These are phyloP conservation scores for Mobula hypostoma DNA, from an alignment of 2,113 vertebrate species.

Conservation along the genomic window DNA sequence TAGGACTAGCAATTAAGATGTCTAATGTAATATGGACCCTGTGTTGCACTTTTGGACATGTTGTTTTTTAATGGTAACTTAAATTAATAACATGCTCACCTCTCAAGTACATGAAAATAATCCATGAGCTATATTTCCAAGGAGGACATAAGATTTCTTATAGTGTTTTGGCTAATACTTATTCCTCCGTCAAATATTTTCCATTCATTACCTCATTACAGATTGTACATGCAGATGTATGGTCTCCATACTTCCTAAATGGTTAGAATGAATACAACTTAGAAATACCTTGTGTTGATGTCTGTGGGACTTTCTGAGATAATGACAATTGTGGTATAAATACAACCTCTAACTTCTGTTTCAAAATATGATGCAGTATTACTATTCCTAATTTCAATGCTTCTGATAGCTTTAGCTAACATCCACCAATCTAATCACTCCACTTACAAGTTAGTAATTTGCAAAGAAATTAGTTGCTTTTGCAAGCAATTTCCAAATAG, in stretches of 20 bases:
- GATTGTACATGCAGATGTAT: neutral
- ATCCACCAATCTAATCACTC: neutral
- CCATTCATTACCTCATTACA: neutral
- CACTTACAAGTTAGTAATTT: neutral
- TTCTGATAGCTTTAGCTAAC: neutral
- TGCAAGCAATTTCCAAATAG: neutral
- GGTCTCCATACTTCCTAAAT: neutral
- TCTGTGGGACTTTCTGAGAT: neutral
- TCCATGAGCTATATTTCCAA: neutral
- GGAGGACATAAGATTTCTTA: neutral
- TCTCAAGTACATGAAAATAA: neutral
- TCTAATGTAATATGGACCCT: neutral
- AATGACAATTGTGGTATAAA: neutral
- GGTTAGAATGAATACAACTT: neutral
- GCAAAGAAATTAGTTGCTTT: neutral
- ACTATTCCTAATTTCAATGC: neutral
- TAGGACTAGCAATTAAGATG: neutral
- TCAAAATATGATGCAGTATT: neutral
- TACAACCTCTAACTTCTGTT: neutral
- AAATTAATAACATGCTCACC: neutral
- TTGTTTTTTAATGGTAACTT: neutral
- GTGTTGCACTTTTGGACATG: neutral
- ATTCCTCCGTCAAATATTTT: neutral
- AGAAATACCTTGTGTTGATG: neutral
- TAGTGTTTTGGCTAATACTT: neutral